Base-by-base conservation (phyloP, 1,140 invertebrate species). In the Cherax destructor region DNA sequence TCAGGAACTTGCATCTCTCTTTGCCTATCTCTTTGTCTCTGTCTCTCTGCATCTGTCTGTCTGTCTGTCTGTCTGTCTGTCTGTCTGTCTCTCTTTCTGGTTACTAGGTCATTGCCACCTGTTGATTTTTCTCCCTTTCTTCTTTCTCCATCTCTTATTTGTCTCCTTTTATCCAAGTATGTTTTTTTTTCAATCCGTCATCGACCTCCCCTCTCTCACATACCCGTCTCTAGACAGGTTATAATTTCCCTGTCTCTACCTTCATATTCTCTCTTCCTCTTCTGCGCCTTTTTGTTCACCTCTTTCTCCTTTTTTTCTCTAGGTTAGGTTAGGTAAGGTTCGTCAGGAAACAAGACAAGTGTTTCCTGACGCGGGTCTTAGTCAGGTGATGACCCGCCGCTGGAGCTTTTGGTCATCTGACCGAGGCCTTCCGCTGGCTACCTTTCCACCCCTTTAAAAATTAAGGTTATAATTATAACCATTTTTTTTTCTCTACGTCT, bases 11-110 rank as follows among this genome's bases (percentile, higher is more conserved):
- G n/a, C n/a, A n/a, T n/a, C 80, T 69, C 61, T 61, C 81, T 47
- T 49, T 83, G n/a, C 74, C 83, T 76, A 21, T 84, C 65, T 50
- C 69, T 74, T 52, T 59, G 52, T 81, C 79, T 81, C 79, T 18
- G 13, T 24, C 13, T 52, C 18, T 65, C 3, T 65, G n/a, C 65
- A 41, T 13, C 61, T 69, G 18, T 5, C 16, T 50, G 47, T 30
- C 4, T 6, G 80, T 83, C 16, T 65, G 6, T 65, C 0, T 65
- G 7, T 65, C 1, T 65, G 61, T 65, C 16, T 11, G 7, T 65
- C 16, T 65, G 61, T 65, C 0, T 65, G 7, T 21, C 16, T 65
- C 10, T 65, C 13, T 65, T 0, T 65, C 13, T 65, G 61, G 11
- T 5, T 65, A 16, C 9, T 5, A 16, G 61, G 11, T 10, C 18